Percentiles rank a stretch among this genome's conserved stretches.
Evolutionary conservation across 2,888 invertebrate species (phyloP).

Genomic region (Tipula unca): DNA sequence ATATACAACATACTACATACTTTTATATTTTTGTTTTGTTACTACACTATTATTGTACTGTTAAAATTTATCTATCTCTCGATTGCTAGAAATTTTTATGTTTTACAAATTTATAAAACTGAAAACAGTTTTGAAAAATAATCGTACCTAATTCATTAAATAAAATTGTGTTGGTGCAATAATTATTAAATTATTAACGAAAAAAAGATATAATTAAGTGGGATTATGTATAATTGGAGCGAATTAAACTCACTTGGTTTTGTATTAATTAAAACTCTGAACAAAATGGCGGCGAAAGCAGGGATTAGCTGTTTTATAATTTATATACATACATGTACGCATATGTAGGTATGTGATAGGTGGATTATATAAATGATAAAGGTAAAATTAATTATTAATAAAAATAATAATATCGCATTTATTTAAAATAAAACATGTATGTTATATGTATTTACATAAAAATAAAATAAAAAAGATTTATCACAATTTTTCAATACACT

Average conservation of each 20-base stretch:
- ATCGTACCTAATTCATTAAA: neutral
- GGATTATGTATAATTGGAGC: neutral
- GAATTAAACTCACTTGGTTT: neutral
- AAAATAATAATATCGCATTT: neutral
- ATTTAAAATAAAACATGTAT: neutral
- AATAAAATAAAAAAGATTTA: neutral
- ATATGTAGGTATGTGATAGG: no score
- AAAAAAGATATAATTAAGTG: neutral
- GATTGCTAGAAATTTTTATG: neutral
- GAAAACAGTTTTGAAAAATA: neutral
- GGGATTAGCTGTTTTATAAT: no score
- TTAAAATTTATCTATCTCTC: neutral
- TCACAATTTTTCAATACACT: neutral
- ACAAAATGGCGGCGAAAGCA: neutral
- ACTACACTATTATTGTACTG: no score
- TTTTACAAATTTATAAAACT: neutral
- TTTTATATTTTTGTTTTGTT: neutral
- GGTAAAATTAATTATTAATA: neutral
- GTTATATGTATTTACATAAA: neutral
- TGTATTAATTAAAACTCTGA: neutral
- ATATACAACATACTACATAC: neutral
- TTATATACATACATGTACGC: no score
- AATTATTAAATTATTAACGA: neutral
- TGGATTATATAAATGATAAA: no score
- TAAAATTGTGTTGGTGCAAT: neutral